Evolutionary conservation across 2,888 invertebrate genomes (phyloP), one percentile per base, ranked within the genome.

Genomic region (Phyllotreta cruciferae): DNA sequence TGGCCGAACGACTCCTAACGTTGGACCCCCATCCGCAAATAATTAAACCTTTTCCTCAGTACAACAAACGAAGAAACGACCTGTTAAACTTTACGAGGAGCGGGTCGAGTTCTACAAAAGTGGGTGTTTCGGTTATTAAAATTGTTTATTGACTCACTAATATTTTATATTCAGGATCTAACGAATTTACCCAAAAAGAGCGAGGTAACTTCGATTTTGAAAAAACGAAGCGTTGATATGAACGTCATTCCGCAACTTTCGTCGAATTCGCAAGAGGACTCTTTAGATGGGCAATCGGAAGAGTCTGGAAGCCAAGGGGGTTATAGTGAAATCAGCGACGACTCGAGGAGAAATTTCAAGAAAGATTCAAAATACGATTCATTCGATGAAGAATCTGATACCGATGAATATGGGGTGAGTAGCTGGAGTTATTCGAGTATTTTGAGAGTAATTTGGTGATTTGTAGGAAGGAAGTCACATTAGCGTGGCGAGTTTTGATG

Each of bases 311-410:
- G 90, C 74, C 86, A 89, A 77, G 87, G 88, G 61, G 85, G 85
- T 72, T 85, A 85, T 65, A 87, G 87, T 83, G 87, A 84, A 35
- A 81, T 87, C 56, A 88, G 88, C 66, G 90, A 90, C 72, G 90
- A 90, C 63, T 87, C 89, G 0, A 84, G 89, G 35, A 82, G 87
- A 67, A 89, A 89, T 3, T 82, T 88, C 74, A 79, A 88, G 69
- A 88, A 87, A 1, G 86, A 86, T 13, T 81, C 88, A 63, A 81
- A 78, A 64, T 80, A 88, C 63, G 89, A 88, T 0, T 88, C 89
- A 11, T 90, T 90, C 3, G 90, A 90, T 0, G 90, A 90, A 69
- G 90, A 90, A 69, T 90, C 90, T 0, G 93, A 92, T 78, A 88
- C 90, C 83, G 91, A 91, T 66, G 87, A 85, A 71, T 87, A 83